Conservation (phyloP, 2,797 vertebrate genomes). For the Anguilla obscura region DNA sequence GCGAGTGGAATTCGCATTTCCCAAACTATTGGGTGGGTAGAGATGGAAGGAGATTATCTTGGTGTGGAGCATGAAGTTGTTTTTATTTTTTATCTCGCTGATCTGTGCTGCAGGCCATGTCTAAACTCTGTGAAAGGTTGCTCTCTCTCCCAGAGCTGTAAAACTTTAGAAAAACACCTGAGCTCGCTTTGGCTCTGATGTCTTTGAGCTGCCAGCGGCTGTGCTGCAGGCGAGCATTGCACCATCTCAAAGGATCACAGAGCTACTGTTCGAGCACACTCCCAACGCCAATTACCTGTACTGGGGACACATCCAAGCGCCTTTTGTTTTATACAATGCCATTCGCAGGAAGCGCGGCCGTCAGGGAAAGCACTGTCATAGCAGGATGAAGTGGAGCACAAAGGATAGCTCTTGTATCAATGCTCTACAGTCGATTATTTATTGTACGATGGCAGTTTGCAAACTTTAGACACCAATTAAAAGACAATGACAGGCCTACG, state of each 20-base stretch:
- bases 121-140: conserved; percentile 43
- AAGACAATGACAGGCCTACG: neutral
- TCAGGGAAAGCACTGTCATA: conserved; percentile 45
- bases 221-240: neutral
- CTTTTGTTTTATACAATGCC: neutral
- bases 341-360: neutral
- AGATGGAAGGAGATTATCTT: conserved; percentile 40
- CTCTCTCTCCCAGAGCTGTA: conserved; percentile 10
- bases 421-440: conserved; percentile 49
- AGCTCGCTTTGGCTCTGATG: neutral
- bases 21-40: neutral
- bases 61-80: conserved; percentile 38
- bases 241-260: conserved; percentile 12
- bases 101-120: conserved; percentile 58
- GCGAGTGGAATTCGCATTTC: neutral
- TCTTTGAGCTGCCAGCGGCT: neutral
- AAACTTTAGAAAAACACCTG: conserved; percentile 12
- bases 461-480: neutral
- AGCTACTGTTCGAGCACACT: neutral
- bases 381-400: conserved; percentile 37
- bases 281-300: neutral
- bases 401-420: conserved; percentile 61
- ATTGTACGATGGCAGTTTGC: neutral
- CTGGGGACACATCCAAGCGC: neutral
- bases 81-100: conserved; percentile 50